phyloP scores from a whole-genome alignment of 2,113 vertebrate species.

The Hemibagrus wyckioides region DNA sequence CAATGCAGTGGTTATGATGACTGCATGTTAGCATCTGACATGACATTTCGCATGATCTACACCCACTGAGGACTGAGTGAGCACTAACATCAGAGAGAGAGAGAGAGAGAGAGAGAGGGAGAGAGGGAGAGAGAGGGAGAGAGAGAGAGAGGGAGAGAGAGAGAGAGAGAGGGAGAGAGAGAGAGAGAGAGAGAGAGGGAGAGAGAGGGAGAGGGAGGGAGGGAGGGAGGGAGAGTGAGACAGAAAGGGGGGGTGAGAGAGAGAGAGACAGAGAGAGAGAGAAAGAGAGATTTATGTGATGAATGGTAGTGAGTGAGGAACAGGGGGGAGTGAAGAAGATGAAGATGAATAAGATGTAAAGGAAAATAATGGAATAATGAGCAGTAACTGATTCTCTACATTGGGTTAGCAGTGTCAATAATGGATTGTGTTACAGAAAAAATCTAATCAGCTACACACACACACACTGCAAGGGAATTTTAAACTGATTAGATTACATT shows the following conservation, averaged over 20 bases:
- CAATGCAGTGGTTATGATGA: not conserved
- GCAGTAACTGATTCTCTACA: constrained; percentile 39
- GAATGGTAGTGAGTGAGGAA: constrained; percentile 2
- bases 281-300: not conserved
- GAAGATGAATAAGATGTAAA: constrained; percentile 26
- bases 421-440: constrained; percentile 34
- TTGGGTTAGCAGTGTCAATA: constrained; percentile 33
- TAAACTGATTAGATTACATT: not conserved
- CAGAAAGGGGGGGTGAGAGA: not conserved
- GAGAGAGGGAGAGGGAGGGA: not conserved
- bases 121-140: not conserved
- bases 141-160: constrained; percentile 6
- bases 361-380: constrained; percentile 42
- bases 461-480: not conserved
- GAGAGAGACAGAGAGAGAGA: constrained; percentile 10
- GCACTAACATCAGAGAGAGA: not conserved
- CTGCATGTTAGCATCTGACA: not conserved
- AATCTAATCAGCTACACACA: constrained; percentile 34
- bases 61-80: not conserved
- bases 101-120: not conserved
- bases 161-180: not conserved
- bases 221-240: constrained; percentile 1
- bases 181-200: not conserved
- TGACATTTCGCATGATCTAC: not conserved
- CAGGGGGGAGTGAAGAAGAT: not conserved